Evolutionary conservation across 2,797 vertebrate species (phyloP).

Genomic region (Argentina silus): DNA sequence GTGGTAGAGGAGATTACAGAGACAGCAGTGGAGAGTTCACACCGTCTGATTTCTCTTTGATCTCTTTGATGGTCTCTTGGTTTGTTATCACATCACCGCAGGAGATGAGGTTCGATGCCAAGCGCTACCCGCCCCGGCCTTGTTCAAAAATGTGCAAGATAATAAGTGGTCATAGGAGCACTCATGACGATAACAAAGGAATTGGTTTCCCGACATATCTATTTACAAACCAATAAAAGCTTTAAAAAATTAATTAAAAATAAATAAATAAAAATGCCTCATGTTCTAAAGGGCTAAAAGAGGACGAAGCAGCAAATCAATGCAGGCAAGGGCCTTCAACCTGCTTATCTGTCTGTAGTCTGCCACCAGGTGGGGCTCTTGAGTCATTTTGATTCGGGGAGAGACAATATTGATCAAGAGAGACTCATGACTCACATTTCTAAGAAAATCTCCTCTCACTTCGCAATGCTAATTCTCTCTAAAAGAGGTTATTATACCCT

Average conservation of each 20-base stretch:
- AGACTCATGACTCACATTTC: conserved; percentile 55
- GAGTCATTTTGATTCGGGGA: conserved; percentile 40
- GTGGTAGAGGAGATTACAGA: conserved; percentile 55
- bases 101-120: conserved; percentile 39
- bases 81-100: conserved; percentile 51
- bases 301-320: neutral
- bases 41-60: conserved; percentile 58
- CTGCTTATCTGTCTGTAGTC: too few relatives aligned
- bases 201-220: too few relatives aligned
- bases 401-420: conserved; percentile 30
- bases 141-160: too few relatives aligned
- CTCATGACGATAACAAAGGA: too few relatives aligned
- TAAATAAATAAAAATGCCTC: conserved; percentile 11
- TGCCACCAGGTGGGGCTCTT: conserved; percentile 73
- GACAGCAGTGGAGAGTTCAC: conserved; percentile 51
- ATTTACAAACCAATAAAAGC: too few relatives aligned
- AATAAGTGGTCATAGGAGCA: too few relatives aligned
- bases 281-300: conserved; percentile 8
- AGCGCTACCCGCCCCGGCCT: conserved; percentile 14
- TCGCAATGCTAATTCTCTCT: conserved; percentile 43
- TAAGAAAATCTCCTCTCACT: conserved; percentile 51
- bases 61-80: conserved; percentile 43
- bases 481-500: conserved; percentile 53
- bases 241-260: neutral
- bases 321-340: too few relatives aligned